Base-by-base conservation (phyloP, 2,113 vertebrate species). In the Apus apus region DNA sequence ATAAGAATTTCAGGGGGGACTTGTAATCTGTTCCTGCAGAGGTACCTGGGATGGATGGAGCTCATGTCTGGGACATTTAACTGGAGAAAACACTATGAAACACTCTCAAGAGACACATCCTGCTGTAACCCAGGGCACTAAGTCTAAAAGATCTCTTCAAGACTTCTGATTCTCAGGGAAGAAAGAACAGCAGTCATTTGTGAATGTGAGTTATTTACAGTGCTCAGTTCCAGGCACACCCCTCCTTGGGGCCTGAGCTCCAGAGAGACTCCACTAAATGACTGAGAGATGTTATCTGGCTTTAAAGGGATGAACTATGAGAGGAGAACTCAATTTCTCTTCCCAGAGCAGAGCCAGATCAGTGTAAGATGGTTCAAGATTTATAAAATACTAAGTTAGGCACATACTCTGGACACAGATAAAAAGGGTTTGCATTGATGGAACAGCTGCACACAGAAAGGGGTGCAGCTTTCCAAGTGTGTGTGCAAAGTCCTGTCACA, bases 331-430 rank as follows among this genome's bases (percentile, higher is more conserved):
- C 90, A 30, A 67, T 96, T 89, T 89, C 86, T 88, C 32, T 77
- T 76, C 89, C 82, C 1, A 21, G 91, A 72, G 90, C 71, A 68
- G 64, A 87, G 87, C 36, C 34, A 84, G 85, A 85, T n/a, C 68
- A 50, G 46, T 13, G 62, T 20, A 54, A 94, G 53, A 73, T 6
- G 76, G 87, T 62, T 72, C 26, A 8, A 54, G 89, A 79, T 51
- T 93, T 86, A 70, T 83, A 89, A 93, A 97, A 95, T 70, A 96
- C 94, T 97, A 87, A 92, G 91, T 61, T 91, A 70, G 65, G 64
- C 86, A 75, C 79, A 85, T 0, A 79, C 79, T 2, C 45, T 61
- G 87, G 93, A 54, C 82, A 66, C 21, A 60, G 83, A 81, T 53
- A 64, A 85, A 60, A 62, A 64, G 26, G 45, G 79, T 30, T 67